phyloP scores from a whole-genome alignment of 2,113 vertebrate genomes.

The Oophaga pumilio region DNA sequence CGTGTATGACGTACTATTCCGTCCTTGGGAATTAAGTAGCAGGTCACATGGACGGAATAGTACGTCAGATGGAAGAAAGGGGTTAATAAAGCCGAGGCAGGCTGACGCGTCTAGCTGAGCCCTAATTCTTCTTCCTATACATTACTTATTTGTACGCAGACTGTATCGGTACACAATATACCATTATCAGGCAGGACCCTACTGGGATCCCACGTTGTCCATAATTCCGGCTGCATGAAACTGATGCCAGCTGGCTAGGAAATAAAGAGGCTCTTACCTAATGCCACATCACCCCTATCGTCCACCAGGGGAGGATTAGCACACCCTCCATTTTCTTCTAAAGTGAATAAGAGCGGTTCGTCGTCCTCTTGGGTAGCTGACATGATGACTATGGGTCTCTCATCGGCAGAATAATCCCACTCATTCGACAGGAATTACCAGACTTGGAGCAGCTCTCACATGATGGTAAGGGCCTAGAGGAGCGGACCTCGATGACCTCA shows the following conservation, averaged over 20 bases:
- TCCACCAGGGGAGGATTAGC: slow-evolving; percentile 69
- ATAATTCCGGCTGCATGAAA: too few relatives aligned
- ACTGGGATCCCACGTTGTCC: too few relatives aligned
- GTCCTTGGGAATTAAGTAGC: too few relatives aligned
- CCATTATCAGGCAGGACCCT: too few relatives aligned
- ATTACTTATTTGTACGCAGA: too few relatives aligned
- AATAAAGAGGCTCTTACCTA: slow-evolving; percentile 24
- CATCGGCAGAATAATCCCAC: background rate
- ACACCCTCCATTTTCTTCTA: slow-evolving; percentile 81
- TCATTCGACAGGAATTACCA: background rate
- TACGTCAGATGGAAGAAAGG: too few relatives aligned
- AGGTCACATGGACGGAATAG: too few relatives aligned
- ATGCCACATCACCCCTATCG: slow-evolving; percentile 70
- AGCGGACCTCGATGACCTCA: background rate
- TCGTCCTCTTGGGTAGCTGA: slow-evolving; percentile 83
- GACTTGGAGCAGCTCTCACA: background rate
- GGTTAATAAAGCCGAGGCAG: too few relatives aligned
- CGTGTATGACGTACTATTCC: too few relatives aligned
- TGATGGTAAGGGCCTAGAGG: background rate
- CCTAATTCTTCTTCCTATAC: too few relatives aligned
- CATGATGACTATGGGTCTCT: slow-evolving; percentile 57
- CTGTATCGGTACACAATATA: too few relatives aligned
- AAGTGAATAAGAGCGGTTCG: slow-evolving; percentile 90
- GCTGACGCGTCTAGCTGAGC: too few relatives aligned
- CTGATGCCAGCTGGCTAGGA: background rate